These are phyloP conservation scores for Cheumatopsyche charites DNA, from an alignment of 1,140 invertebrate genomes.

Conservation along the genomic window DNA sequence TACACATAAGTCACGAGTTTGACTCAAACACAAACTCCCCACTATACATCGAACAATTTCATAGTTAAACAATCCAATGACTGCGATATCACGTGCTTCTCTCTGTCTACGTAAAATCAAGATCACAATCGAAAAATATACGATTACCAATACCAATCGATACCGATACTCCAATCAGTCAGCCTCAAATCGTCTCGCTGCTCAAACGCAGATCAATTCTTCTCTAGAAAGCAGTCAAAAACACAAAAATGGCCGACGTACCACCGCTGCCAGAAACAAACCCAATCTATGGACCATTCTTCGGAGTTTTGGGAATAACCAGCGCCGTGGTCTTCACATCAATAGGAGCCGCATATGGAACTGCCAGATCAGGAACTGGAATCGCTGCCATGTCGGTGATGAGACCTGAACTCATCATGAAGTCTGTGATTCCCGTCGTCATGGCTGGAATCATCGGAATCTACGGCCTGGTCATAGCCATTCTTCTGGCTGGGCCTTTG, in stretches of 20 bases:
- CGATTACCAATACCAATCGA: background rate
- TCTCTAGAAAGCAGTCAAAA: background rate
- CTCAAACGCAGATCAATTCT: background rate
- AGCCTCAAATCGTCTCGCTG: background rate
- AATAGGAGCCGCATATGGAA: slow-evolving; percentile 98
- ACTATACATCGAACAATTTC: too few relatives aligned
- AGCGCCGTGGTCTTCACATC: slow-evolving; percentile 96
- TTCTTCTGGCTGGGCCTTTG: slow-evolving; percentile 91
- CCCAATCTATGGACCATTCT: slow-evolving; percentile 93
- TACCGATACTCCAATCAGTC: background rate
- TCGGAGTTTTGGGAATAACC: slow-evolving; percentile 98
- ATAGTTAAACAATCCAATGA: background rate
- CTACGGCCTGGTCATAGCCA: slow-evolving; percentile 98
- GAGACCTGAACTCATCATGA: slow-evolving; percentile 99
- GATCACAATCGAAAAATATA: too few relatives aligned
- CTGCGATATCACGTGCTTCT: background rate
- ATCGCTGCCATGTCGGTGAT: slow-evolving; percentile 99
- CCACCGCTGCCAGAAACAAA: slow-evolving; percentile 53
- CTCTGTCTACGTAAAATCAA: background rate
- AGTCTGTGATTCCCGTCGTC: slow-evolving; percentile 99
- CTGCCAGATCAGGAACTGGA: slow-evolving; percentile 98
- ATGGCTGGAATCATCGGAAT: slow-evolving; percentile 99
- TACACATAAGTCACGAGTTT: too few relatives aligned
- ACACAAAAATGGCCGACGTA: background rate
- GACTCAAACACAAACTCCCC: too few relatives aligned